Percentiles rank a stretch among this genome's conserved stretches.
Conservation (phyloP, 2,113 vertebrate genomes). For the Thryonomys swinderianus region DNA sequence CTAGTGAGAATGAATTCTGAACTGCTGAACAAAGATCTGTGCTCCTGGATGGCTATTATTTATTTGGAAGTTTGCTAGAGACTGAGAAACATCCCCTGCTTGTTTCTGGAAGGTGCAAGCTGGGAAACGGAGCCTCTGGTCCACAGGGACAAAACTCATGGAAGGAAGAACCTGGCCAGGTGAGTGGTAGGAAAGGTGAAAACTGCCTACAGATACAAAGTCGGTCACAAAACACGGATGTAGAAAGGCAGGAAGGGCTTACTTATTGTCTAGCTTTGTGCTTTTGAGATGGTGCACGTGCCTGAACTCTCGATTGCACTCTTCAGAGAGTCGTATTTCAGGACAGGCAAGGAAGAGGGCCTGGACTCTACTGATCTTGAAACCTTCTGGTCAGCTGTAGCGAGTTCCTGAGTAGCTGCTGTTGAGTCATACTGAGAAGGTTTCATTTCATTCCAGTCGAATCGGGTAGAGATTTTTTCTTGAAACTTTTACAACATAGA, state of each 20-base stretch:
- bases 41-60: slow-evolving; percentile 47
- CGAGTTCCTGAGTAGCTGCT: background rate
- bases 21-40: slow-evolving; percentile 62
- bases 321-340: background rate
- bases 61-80: slow-evolving; percentile 54
- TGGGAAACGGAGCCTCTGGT: background rate
- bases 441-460: background rate
- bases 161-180: background rate
- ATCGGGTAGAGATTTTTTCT: slow-evolving; percentile 1
- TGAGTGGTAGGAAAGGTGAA: background rate
- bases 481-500: background rate
- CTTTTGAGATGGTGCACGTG: background rate
- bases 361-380: background rate
- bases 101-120: background rate
- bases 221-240: background rate
- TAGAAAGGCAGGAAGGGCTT: background rate
- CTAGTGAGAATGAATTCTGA: slow-evolving; percentile 71
- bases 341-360: background rate
- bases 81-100: background rate
- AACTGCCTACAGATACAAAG: background rate
- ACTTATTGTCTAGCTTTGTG: background rate
- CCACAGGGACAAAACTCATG: background rate
- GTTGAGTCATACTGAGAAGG: background rate
- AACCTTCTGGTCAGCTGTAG: background rate
- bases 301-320: background rate